Evolutionary conservation across 2,113 vertebrate genomes (phyloP).

Genomic region (Limnothrissa miodon): DNA sequence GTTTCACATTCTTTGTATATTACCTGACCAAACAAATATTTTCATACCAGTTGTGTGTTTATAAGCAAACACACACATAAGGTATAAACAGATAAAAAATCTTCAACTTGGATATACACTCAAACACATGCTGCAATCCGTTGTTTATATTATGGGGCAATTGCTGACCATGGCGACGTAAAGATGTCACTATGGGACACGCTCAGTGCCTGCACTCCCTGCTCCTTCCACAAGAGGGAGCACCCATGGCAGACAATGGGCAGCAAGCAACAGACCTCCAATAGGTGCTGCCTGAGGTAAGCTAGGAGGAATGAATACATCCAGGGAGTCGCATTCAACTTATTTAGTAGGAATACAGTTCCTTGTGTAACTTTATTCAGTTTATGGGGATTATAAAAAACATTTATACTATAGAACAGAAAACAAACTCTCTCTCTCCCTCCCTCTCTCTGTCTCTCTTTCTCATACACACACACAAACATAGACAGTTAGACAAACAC

Average conservation of each 20-base stretch:
- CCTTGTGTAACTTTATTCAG: too few species aligned
- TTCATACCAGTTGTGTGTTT: background rate
- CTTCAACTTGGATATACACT: background rate
- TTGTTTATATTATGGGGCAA: background rate
- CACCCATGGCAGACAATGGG: background rate
- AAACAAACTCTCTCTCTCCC: too few species aligned
- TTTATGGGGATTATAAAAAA: too few species aligned
- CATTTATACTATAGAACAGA: too few species aligned
- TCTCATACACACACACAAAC: background rate
- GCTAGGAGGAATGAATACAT: background rate
- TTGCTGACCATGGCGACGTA: background rate
- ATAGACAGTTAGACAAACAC: background rate
- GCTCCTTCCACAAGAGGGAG: background rate
- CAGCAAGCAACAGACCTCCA: background rate
- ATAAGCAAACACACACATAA: background rate
- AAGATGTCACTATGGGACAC: background rate
- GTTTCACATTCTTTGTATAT: background rate
- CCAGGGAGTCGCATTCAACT: background rate
- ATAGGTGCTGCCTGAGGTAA: background rate
- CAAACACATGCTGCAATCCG: background rate
- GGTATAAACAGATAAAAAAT: background rate
- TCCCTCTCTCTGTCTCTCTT: too few species aligned
- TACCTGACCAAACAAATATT: background rate
- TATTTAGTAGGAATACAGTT: background rate
- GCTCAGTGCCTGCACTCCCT: background rate